A percentile compares a stretch with the other conserved stretches of the same genome.
Evolutionary conservation across 2,113 vertebrate genomes (phyloP).

Genomic region (Madoqua kirkii): DNA sequence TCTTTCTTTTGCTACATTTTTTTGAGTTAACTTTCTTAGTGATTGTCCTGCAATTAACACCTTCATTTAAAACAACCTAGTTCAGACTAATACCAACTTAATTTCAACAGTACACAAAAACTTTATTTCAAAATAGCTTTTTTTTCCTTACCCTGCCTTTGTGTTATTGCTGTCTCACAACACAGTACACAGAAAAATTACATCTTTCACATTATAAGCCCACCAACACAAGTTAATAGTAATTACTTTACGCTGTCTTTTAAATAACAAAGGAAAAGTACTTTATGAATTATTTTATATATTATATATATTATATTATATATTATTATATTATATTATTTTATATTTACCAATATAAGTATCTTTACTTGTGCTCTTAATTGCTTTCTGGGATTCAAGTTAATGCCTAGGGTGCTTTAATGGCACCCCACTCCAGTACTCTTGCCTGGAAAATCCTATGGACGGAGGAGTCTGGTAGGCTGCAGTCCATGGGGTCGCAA

Average conservation of each 20-base stretch:
- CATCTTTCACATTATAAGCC: not conserved
- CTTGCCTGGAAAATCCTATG: too few species aligned
- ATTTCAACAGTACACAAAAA: not conserved
- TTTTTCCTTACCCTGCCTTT: not conserved
- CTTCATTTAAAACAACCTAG: not conserved
- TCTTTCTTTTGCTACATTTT: not conserved
- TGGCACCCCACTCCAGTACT: too few species aligned
- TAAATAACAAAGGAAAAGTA: not conserved
- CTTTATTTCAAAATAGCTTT: not conserved
- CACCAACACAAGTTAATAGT: not conserved
- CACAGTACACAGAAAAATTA: not conserved
- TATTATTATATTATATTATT: too few species aligned
- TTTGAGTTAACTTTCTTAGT: not conserved
- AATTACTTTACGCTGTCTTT: not conserved
- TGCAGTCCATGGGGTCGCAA: too few species aligned
- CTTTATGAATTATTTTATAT: not conserved
- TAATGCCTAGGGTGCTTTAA: not conserved
- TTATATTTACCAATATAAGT: not conserved
- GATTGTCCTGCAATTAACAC: not conserved
- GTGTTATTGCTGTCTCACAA: not conserved
- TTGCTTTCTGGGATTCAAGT: not conserved
- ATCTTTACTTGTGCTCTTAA: not conserved
- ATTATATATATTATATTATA: too few species aligned
- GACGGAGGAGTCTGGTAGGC: too few species aligned
- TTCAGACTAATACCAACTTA: not conserved